phyloP scores from a whole-genome alignment of 2,888 invertebrate species.

The Nephrotoma guestfalica region DNA sequence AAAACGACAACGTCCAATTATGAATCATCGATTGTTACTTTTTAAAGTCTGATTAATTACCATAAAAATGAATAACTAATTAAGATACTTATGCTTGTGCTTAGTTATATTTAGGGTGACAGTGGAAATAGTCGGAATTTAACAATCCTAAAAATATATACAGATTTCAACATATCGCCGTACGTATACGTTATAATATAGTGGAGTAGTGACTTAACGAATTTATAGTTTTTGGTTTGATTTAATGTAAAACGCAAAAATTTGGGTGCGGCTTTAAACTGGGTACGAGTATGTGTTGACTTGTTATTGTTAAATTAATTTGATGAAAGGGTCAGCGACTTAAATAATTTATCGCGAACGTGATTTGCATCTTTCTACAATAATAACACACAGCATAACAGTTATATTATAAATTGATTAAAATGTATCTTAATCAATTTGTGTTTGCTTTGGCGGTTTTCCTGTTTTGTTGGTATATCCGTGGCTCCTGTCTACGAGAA shows the following conservation, averaged over 20 bases:
- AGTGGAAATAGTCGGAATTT: neutral
- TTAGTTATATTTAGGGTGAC: neutral
- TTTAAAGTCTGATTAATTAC: neutral
- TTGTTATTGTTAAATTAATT: neutral
- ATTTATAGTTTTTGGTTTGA: neutral
- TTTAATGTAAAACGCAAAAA: neutral
- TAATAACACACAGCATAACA: neutral
- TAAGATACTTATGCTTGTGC: neutral
- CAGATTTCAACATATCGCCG: neutral
- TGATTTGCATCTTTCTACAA: neutral
- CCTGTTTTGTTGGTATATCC: neutral
- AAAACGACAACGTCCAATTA: neutral
- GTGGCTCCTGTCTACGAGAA: neutral
- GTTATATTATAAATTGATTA: neutral
- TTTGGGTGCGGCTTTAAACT: neutral
- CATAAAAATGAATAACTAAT: neutral
- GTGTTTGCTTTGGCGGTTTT: neutral
- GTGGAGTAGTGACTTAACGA: neutral
- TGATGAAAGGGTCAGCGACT: neutral
- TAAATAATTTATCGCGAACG: neutral
- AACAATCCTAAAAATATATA: neutral
- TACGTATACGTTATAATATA: neutral
- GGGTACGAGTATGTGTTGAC: neutral
- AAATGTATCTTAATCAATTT: neutral
- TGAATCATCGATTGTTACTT: neutral